These are phyloP conservation scores for Monochamus alternatus DNA, from an alignment of 2,888 invertebrate species.

Conservation along the genomic window DNA sequence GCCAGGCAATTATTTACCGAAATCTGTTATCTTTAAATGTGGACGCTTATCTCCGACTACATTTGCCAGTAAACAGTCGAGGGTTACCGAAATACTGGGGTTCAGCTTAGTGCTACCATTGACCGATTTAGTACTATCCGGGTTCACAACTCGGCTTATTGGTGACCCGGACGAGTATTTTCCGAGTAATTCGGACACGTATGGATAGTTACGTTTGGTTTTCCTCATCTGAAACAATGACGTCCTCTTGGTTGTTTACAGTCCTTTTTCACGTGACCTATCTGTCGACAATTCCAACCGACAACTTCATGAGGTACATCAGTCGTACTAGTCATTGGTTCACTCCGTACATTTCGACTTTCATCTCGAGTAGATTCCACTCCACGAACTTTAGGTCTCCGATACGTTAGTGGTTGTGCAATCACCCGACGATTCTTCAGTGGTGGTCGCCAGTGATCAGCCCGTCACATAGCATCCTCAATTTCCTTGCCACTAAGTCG, in stretches of 20 bases:
- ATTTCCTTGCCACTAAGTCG: not conserved
- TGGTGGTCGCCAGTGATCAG: no score
- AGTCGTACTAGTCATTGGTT: not conserved
- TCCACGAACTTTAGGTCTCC: no score
- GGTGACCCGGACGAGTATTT: conserved; percentile 14
- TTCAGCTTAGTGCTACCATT: not conserved
- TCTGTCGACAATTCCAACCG: conserved; percentile 5
- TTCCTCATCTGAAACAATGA: not conserved
- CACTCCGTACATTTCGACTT: not conserved
- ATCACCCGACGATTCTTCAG: no score
- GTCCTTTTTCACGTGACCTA: not conserved
- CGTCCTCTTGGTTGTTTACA: not conserved
- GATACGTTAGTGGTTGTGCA: no score
- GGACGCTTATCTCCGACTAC: conserved; percentile 8
- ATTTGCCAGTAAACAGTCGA: conserved; percentile 11
- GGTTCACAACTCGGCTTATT: conserved; percentile 15
- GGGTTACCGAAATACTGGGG: not conserved
- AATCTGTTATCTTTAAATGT: conserved; percentile 2
- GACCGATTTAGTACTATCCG: not conserved
- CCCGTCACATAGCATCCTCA: not conserved
- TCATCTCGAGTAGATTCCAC: no score
- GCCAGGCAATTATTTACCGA: conserved; percentile 5
- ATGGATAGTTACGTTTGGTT: not conserved
- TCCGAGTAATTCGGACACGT: conserved; percentile 13
- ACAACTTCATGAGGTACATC: not conserved